Conservation (phyloP, 1,140 invertebrate genomes). For the Zeugodacus cucurbitae region DNA sequence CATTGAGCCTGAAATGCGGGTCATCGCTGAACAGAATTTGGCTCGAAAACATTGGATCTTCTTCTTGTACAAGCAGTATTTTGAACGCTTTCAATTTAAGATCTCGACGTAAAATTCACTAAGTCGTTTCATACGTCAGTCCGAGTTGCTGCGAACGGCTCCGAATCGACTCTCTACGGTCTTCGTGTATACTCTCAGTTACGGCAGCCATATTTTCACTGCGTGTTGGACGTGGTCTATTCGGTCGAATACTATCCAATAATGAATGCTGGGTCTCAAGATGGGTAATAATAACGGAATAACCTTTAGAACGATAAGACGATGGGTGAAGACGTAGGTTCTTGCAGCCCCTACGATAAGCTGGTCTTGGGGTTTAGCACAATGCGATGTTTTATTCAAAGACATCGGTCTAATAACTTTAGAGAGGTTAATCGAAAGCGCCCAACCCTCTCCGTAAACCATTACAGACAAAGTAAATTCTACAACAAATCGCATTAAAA, state of each 20-base stretch:
- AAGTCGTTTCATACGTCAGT: not conserved
- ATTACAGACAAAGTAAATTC: not conserved
- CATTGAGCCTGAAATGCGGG: not conserved
- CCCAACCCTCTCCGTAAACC: not conserved
- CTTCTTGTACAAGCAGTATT: too few relatives aligned
- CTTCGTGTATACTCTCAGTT: too few relatives aligned
- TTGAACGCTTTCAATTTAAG: too few relatives aligned
- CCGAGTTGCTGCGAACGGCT: not conserved
- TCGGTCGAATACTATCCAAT: too few relatives aligned
- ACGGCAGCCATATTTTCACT: too few relatives aligned
- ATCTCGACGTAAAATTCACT: conserved; percentile 14
- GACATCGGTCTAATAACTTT: not conserved
- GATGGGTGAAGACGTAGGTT: too few relatives aligned
- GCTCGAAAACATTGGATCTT: too few relatives aligned
- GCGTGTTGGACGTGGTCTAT: too few relatives aligned
- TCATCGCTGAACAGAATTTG: not conserved
- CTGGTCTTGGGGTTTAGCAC: not conserved
- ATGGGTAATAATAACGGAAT: too few relatives aligned
- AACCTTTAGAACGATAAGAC: too few relatives aligned
- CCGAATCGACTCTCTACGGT: not conserved
- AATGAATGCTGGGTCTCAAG: too few relatives aligned
- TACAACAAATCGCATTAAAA: conserved; percentile 14
- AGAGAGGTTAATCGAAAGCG: not conserved
- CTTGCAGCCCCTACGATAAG: too few relatives aligned
- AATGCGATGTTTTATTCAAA: not conserved